Conservation (phyloP, 2,113 vertebrate species). For the Myotis yumanensis region DNA sequence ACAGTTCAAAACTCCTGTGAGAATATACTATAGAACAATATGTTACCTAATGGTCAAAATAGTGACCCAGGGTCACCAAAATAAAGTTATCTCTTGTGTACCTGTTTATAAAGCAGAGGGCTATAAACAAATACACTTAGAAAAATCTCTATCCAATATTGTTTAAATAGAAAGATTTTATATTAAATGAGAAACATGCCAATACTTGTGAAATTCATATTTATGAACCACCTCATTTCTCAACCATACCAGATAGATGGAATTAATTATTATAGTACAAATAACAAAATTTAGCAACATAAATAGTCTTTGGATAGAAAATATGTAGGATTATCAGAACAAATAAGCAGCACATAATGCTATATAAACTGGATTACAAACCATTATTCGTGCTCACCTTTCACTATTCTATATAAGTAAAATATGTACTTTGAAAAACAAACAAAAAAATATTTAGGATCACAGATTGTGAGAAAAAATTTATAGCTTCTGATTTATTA, state of each 20-base stretch:
- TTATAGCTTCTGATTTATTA: constrained; percentile 15
- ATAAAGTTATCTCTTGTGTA: neutral
- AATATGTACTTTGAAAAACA: neutral
- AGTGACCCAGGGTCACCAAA: neutral
- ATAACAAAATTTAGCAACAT: constrained; percentile 27
- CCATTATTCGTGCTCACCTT: neutral
- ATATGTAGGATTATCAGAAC: neutral
- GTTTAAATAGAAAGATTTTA: constrained; percentile 33
- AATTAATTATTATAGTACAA: neutral
- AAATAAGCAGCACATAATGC: neutral
- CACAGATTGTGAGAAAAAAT: constrained; percentile 37
- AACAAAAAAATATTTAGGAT: neutral
- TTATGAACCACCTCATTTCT: constrained; percentile 17
- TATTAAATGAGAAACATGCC: constrained; percentile 1
- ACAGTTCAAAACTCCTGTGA: neutral
- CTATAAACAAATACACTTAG: neutral
- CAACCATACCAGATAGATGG: neutral
- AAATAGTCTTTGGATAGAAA: constrained; percentile 14
- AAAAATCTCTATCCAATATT: neutral
- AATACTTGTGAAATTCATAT: neutral
- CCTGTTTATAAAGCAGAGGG: constrained; percentile 13
- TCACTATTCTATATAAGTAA: constrained; percentile 55
- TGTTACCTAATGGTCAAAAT: neutral
- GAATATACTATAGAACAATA: neutral
- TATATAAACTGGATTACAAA: neutral